Conservation (phyloP, 2,797 vertebrate species). For the Micrastur ruficollis region DNA sequence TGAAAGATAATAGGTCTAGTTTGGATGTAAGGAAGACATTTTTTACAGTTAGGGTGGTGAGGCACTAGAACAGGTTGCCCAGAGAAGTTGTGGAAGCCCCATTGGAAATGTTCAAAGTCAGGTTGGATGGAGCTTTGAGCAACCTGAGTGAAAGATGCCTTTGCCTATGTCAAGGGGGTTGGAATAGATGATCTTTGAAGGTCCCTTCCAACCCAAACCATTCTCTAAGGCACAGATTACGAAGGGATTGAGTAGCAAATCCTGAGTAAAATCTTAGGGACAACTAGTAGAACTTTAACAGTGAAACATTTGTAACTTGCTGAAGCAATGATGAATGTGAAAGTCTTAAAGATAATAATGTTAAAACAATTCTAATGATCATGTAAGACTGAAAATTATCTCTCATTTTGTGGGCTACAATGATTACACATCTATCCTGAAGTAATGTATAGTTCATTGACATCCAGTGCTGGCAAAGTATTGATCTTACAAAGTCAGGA, state of each 20-base stretch:
- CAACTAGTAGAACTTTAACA: background rate
- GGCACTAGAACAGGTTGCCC: background rate
- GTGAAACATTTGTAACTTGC: background rate
- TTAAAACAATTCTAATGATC: background rate
- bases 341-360: background rate
- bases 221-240: background rate
- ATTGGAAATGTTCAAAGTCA: background rate
- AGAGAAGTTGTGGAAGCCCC: background rate
- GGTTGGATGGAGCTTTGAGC: background rate
- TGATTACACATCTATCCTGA: background rate
- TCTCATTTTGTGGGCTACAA: background rate
- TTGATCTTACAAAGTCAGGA: background rate
- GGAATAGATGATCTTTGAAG: background rate
- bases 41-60: background rate
- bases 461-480: background rate
- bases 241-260: background rate
- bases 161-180: background rate
- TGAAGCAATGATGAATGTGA: background rate
- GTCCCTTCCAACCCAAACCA: background rate
- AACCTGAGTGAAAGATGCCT: background rate
- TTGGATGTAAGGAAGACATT: background rate
- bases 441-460: background rate
- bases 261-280: background rate
- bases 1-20: background rate
- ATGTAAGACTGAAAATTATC: background rate